A percentile compares a stretch with the other conserved stretches of the same genome.
phyloP scores from a whole-genome alignment of 1,140 invertebrate genomes.

The Papilio xuthus region DNA sequence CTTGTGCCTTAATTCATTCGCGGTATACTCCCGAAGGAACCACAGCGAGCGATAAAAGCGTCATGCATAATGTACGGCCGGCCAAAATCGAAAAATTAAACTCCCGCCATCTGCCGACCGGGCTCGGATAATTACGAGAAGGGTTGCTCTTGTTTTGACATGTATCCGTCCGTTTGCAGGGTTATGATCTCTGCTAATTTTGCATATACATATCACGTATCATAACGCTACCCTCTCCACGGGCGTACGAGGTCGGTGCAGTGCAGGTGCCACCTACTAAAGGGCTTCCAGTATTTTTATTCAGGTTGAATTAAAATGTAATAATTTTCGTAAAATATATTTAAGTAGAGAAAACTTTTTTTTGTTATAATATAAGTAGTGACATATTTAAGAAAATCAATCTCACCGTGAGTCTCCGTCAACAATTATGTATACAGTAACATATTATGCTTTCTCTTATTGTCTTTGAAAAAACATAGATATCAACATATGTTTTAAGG shows the following conservation, averaged over 20 bases:
- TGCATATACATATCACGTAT: constrained; percentile 51
- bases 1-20: constrained; percentile 43
- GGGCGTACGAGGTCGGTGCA: constrained; percentile 39
- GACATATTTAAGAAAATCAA: too few species aligned
- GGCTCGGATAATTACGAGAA: constrained; percentile 66
- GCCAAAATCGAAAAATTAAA: constrained; percentile 81
- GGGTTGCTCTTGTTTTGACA: constrained; percentile 71
- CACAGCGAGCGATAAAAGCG: constrained; percentile 77
- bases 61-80: constrained; percentile 75
- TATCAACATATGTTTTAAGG: too few species aligned
- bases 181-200: constrained; percentile 68
- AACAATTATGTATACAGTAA: too few species aligned
- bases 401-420: too few species aligned
- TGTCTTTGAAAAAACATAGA: too few species aligned
- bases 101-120: constrained; percentile 71
- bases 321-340: neutral
- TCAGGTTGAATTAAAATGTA: neutral
- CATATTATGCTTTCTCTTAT: too few species aligned
- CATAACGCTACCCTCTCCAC: constrained; percentile 50
- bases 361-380: too few species aligned
- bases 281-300: neutral
- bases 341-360: neutral
- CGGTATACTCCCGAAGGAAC: constrained; percentile 70
- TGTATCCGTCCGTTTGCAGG: constrained; percentile 62
- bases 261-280: constrained; percentile 7